A percentile compares a stretch with the other conserved stretches of the same genome.
Evolutionary conservation across 2,888 invertebrate genomes (phyloP).

Genomic region (Thysanoteuthis rhombus): DNA sequence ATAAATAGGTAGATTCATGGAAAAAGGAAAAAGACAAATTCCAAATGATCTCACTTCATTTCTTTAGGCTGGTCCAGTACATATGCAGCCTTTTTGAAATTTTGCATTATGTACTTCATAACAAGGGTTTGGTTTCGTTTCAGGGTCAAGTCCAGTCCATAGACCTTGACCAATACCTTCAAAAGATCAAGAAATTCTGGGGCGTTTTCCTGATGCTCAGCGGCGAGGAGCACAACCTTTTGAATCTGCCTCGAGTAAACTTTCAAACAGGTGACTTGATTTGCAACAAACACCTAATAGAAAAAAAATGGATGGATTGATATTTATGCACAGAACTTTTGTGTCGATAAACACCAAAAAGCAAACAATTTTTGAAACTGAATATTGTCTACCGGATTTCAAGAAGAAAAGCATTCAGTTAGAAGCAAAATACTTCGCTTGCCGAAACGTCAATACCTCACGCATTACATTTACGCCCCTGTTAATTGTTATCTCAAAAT

Average conservation of each 20-base stretch:
- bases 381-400: too few species aligned
- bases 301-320: not conserved
- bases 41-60: constrained; percentile 39
- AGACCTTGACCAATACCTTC: constrained; percentile 62
- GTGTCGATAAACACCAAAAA: too few species aligned
- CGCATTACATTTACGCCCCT: too few species aligned
- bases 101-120: constrained; percentile 68
- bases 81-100: constrained; percentile 63
- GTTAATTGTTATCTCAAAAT: too few species aligned
- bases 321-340: too few species aligned
- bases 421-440: too few species aligned
- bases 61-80: constrained; percentile 63
- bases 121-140: constrained; percentile 67
- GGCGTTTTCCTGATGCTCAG: constrained; percentile 60
- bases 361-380: too few species aligned
- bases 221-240: constrained; percentile 60
- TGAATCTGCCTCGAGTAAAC: constrained; percentile 63
- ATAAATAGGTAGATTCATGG: too few species aligned
- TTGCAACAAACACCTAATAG: constrained; percentile 62
- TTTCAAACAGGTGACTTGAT: constrained; percentile 64
- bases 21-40: not conserved
- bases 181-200: constrained; percentile 64
- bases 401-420: too few species aligned
- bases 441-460: too few species aligned
- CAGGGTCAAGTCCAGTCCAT: constrained; percentile 63